A percentile compares a stretch with the other conserved stretches of the same genome.
Conservation (phyloP, 2,888 invertebrate species). For the Holacanthella duospinosa region DNA sequence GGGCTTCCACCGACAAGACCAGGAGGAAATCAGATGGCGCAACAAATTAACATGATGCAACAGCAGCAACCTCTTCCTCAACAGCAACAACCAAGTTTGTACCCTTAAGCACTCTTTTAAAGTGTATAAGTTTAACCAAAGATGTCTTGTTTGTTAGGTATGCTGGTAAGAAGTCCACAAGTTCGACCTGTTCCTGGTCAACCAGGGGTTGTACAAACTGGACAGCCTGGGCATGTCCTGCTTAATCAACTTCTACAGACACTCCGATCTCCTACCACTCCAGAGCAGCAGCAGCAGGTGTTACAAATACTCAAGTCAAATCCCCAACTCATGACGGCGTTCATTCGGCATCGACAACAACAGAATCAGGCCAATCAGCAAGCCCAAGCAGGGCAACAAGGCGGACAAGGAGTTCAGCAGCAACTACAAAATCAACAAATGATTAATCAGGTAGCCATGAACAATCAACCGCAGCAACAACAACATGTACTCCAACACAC, state of each 20-base stretch:
- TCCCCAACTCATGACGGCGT: slow-evolving; percentile 90
- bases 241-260: slow-evolving; percentile 80
- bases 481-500: slow-evolving; percentile 34
- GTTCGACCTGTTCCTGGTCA: slow-evolving; percentile 32
- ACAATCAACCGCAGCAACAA: slow-evolving; percentile 37
- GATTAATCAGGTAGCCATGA: slow-evolving; percentile 25
- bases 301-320: slow-evolving; percentile 82
- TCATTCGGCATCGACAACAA: slow-evolving; percentile 71
- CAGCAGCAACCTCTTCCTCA: slow-evolving; percentile 16
- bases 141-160: slow-evolving; percentile 5
- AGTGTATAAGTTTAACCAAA: not conserved
- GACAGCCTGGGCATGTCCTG: slow-evolving; percentile 31
- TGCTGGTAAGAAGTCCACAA: slow-evolving; percentile 34
- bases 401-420: slow-evolving; percentile 47
- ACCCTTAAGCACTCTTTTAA: slow-evolving; percentile 14
- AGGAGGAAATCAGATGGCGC: slow-evolving; percentile 29
- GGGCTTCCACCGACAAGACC: slow-evolving; percentile 41
- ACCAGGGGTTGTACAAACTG: slow-evolving; percentile 28
- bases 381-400: slow-evolving; percentile 37
- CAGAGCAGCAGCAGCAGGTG: slow-evolving; percentile 83
- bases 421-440: slow-evolving; percentile 31
- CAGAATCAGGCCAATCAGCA: slow-evolving; percentile 40
- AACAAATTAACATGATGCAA: slow-evolving; percentile 27
- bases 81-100: slow-evolving; percentile 22
- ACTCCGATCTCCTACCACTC: slow-evolving; percentile 75